phyloP scores from a whole-genome alignment of 2,888 invertebrate species.

The Philhelius pedissequus region DNA sequence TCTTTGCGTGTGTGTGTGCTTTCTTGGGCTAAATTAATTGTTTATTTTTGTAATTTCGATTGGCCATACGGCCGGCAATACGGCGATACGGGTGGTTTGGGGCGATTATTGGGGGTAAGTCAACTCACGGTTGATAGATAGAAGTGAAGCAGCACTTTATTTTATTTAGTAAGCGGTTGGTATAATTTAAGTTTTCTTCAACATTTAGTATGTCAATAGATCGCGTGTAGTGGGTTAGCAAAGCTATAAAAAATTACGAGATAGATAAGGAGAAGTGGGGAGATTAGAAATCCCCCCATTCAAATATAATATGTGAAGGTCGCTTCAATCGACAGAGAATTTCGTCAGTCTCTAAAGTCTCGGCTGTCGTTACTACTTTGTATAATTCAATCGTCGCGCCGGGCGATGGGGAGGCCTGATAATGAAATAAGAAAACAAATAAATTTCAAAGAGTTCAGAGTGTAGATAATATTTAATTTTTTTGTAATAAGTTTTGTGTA shows the following conservation, averaged over 20 bases:
- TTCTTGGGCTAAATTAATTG: constrained; percentile 45
- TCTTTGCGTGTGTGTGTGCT: background rate
- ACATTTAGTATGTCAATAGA: constrained; percentile 50
- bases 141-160: constrained; percentile 34
- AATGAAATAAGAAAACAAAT: background rate
- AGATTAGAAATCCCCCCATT: background rate
- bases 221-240: constrained; percentile 12
- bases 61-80: constrained; percentile 29
- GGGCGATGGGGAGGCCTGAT: background rate
- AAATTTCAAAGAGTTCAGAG: background rate
- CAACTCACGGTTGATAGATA: constrained; percentile 23
- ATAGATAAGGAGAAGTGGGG: constrained; percentile 11
- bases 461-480: too few relatives aligned
- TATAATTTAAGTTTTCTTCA: constrained; percentile 40
- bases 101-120: background rate
- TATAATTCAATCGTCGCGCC: background rate
- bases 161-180: constrained; percentile 33
- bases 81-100: background rate
- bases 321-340: background rate
- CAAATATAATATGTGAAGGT: background rate
- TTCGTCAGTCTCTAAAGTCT: background rate
- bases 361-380: background rate
- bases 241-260: background rate
- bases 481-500: too few relatives aligned
- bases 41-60: constrained; percentile 45